Conservation (phyloP, 2,113 vertebrate genomes). For the Tenebrosternarchus preto region DNA sequence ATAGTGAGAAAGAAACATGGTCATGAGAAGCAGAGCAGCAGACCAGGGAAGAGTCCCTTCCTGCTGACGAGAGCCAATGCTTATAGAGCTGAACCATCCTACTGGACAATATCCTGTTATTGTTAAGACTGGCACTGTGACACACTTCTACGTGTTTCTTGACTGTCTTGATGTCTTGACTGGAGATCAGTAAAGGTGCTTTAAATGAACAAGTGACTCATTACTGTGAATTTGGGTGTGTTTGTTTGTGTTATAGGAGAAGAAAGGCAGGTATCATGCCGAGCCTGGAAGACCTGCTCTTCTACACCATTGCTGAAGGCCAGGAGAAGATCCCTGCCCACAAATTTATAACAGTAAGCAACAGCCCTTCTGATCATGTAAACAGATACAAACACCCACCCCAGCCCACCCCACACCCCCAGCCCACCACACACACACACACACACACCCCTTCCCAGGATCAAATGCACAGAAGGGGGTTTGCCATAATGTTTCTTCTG, state of each 20-base stretch:
- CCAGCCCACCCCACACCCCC: too few relatives aligned
- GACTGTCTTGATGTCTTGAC: background rate
- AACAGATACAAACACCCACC: background rate
- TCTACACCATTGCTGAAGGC: slow-evolving; percentile 84
- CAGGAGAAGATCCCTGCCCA: slow-evolving; percentile 81
- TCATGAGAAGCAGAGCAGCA: too few relatives aligned
- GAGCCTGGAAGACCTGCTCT: slow-evolving; percentile 87
- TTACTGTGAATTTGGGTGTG: slow-evolving; percentile 5
- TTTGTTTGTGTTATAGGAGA: slow-evolving; percentile 69
- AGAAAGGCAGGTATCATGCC: slow-evolving; percentile 83
- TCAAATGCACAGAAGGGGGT: background rate
- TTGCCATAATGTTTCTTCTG: too few relatives aligned
- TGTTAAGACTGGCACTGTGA: background rate
- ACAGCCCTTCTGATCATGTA: background rate
- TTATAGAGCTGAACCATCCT: background rate
- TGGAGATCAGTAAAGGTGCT: background rate
- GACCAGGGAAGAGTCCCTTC: background rate
- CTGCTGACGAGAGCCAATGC: background rate
- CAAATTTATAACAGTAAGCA: slow-evolving; percentile 62
- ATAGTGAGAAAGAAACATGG: background rate
- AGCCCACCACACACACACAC: too few relatives aligned
- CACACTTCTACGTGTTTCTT: background rate
- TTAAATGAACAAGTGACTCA: background rate
- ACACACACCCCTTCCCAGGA: background rate
- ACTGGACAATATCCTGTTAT: background rate